A percentile compares a stretch with the other conserved stretches of the same genome.
These are phyloP conservation scores for Chiloscyllium plagiosum DNA, from an alignment of 2,113 vertebrate species.

Conservation along the genomic window DNA sequence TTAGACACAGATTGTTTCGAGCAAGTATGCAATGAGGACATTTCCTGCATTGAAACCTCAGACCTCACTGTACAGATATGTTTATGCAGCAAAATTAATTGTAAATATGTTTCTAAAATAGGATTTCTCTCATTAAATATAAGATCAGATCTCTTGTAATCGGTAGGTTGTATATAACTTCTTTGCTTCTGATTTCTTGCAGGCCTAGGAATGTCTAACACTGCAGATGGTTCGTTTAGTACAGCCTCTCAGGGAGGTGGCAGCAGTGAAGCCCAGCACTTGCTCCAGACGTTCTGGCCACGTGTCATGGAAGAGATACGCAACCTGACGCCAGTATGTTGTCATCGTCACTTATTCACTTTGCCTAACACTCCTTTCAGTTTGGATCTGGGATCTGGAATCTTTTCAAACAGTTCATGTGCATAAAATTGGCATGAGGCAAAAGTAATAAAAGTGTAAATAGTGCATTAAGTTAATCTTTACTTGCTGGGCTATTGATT, in stretches of 20 bases:
- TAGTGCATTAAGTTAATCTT: neutral
- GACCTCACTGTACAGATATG: neutral
- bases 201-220: slow-evolving; percentile 72
- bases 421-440: neutral
- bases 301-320: slow-evolving; percentile 96
- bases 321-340: slow-evolving; percentile 84
- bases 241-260: slow-evolving; percentile 47
- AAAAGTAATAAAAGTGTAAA: neutral
- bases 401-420: neutral
- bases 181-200: slow-evolving; percentile 38
- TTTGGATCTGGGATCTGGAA: neutral
- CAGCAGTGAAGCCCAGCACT: slow-evolving; percentile 89
- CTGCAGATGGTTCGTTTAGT: slow-evolving; percentile 76
- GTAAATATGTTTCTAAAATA: neutral
- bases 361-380: neutral
- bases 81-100: neutral
- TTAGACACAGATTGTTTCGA: neutral
- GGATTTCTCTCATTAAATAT: neutral
- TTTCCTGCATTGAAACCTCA: neutral
- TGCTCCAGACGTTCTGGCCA: slow-evolving; percentile 95
- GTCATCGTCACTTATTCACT: neutral
- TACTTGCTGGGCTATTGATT: neutral
- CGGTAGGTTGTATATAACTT: neutral
- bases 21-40: neutral
- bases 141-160: neutral